These are phyloP conservation scores for Philereme vetulata DNA, from an alignment of 2,888 invertebrate genomes.

Conservation along the genomic window DNA sequence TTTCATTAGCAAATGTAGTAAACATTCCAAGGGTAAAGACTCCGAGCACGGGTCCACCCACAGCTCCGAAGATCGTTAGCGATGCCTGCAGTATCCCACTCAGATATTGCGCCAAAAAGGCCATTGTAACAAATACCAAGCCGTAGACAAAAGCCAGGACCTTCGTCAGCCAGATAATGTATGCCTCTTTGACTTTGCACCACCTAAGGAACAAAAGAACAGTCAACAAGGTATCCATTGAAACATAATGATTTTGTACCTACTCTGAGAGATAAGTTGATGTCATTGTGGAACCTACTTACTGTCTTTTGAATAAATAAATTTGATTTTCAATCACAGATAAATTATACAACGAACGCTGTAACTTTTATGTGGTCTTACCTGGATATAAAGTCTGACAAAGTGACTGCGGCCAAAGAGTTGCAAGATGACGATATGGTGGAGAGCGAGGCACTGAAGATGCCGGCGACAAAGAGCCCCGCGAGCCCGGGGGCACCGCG, in stretches of 20 bases:
- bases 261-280: neutral
- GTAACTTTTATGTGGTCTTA: conserved; percentile 30
- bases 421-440: conserved; percentile 96
- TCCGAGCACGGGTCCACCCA: conserved; percentile 93
- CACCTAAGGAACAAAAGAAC: conserved; percentile 51
- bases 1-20: conserved; percentile 88
- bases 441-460: conserved; percentile 95
- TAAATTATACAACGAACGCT: no score
- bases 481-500: conserved; percentile 87
- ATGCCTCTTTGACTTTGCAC: conserved; percentile 56
- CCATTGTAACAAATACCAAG: conserved; percentile 89
- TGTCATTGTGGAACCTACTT: no score
- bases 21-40: conserved; percentile 94
- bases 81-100: conserved; percentile 93
- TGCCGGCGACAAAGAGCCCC: conserved; percentile 95
- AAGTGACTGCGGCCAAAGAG: conserved; percentile 94
- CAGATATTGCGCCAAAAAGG: conserved; percentile 91
- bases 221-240: neutral
- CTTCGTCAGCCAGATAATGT: conserved; percentile 84
- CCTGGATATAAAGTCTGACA: conserved; percentile 91
- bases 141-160: conserved; percentile 90
- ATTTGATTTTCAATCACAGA: no score
- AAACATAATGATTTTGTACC: neutral
- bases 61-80: conserved; percentile 92
- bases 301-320: no score